Evolutionary conservation across 2,113 vertebrate species (phyloP), one percentile per base, ranked within the genome.

Genomic region (Psettodes erumei): DNA sequence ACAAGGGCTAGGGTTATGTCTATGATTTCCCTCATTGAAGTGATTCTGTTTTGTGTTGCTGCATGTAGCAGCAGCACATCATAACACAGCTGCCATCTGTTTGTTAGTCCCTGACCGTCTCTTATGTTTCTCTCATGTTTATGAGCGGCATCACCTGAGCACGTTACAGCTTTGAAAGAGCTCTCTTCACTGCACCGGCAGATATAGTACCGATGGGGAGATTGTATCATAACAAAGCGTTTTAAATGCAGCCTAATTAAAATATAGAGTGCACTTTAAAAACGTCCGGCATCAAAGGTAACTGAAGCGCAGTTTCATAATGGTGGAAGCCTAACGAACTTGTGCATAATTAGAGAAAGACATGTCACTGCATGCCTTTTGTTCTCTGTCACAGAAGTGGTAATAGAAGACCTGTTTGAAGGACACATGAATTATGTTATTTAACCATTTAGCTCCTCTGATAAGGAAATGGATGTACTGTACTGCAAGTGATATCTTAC

Each of bases 261-360:
- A 77, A 81, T 87, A 71, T 42, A 58, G 77, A 84, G 87, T 73
- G 81, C 77, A 35, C 71, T 86, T 77, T 43, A 68, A 78, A 80
- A 77, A 63, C 48, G 13, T 60, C 25, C 12, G 16, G 71, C 80
- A 88, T 91, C 87, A 90, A 87, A 93, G 81, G 68, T 68, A 67
- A 54, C 61, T 32, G 23, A 83, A 79, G 60, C 5, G 0, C 45
- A 38, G 48, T 77, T 77, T 71, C 12, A 43, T 51, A 60, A 77
- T 79, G 73, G 48, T 78, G 56, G 58, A 72, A 63, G 58, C 69
- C 19, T 58, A 68, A 77, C 40, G 4, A 77, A 78, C 79, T 47
- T 19, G 53, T 67, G 71, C 69, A 82, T 73, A 54, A 70, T 75
- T 64, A 42, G 54, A 56, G 70, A 42, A 35, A 50, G 71, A 60